Percentiles rank a stretch among this genome's conserved stretches.
These are phyloP conservation scores for Agapornis canus DNA, from an alignment of 2,797 vertebrate species.

Conservation along the genomic window DNA sequence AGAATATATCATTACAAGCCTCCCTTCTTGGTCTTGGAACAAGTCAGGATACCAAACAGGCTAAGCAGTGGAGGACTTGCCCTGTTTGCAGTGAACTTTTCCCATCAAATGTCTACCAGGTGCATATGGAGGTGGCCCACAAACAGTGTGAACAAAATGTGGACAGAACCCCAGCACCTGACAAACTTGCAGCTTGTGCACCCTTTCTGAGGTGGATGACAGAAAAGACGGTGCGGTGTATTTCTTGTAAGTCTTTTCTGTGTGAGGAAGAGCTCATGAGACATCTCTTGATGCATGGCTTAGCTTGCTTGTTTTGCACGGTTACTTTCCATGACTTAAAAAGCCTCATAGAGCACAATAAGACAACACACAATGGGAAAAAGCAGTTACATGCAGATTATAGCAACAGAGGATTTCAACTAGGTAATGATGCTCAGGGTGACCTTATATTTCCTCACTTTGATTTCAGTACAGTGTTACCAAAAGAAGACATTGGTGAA, in stretches of 20 bases:
- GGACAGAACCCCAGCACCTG: slow-evolving; percentile 66
- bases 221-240: slow-evolving; percentile 89
- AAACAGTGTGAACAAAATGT: slow-evolving; percentile 65
- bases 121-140: slow-evolving; percentile 92
- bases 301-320: slow-evolving; percentile 92
- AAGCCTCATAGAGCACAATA: slow-evolving; percentile 87
- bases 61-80: slow-evolving; percentile 97
- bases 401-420: slow-evolving; percentile 86
- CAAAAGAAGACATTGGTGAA: slow-evolving; percentile 88
- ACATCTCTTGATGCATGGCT: slow-evolving; percentile 90
- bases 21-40: slow-evolving; percentile 1
- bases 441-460: slow-evolving; percentile 91
- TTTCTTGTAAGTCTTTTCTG: slow-evolving; percentile 87
- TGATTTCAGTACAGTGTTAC: slow-evolving; percentile 86
- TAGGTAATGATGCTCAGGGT: slow-evolving; percentile 84
- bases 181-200: slow-evolving; percentile 88
- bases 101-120: slow-evolving; percentile 92
- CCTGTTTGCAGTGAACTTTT: slow-evolving; percentile 96
- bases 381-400: slow-evolving; percentile 88
- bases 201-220: slow-evolving; percentile 92
- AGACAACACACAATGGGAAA: slow-evolving; percentile 83
- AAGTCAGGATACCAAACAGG: slow-evolving; percentile 71
- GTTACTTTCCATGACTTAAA: slow-evolving; percentile 90
- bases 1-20: slow-evolving; percentile 53
- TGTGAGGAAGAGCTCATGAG: slow-evolving; percentile 89